Evolutionary conservation across 2,888 invertebrate species (phyloP).

Genomic region (Chaetogeoica ovagalla): DNA sequence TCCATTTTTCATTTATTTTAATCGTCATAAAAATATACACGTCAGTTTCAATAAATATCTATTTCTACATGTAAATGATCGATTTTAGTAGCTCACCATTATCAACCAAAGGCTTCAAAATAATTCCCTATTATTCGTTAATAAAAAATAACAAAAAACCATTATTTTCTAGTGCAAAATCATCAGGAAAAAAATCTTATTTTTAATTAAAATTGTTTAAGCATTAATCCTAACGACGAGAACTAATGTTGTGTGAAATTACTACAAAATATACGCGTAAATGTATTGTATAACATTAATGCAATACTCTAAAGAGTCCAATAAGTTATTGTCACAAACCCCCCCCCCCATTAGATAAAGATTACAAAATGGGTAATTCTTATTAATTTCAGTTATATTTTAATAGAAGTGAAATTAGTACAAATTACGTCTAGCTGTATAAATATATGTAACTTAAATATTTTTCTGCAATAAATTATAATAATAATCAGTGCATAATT

Average conservation of each 20-base stretch:
- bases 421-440: not conserved
- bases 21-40: too few relatives aligned
- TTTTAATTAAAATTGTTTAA: slow-evolving; percentile 28
- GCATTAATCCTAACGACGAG: not conserved
- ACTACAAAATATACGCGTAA: slow-evolving; percentile 1
- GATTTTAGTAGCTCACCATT: too few relatives aligned
- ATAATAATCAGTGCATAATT: not conserved
- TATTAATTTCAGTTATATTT: not conserved
- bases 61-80: too few relatives aligned
- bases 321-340: slow-evolving; percentile 31
- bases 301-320: not conserved
- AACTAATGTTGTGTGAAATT: slow-evolving; percentile 35
- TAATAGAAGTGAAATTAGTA: not conserved
- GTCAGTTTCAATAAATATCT: too few relatives aligned
- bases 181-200: not conserved
- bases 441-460: not conserved
- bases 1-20: too few relatives aligned
- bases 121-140: not conserved
- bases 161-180: not conserved
- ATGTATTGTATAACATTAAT: slow-evolving; percentile 26
- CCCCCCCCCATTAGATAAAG: slow-evolving; percentile 37
- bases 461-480: not conserved
- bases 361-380: not conserved
- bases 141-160: not conserved
- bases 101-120: too few relatives aligned